Base-by-base conservation (phyloP, 1,140 invertebrate genomes). In the Neodiprion pinetum region DNA sequence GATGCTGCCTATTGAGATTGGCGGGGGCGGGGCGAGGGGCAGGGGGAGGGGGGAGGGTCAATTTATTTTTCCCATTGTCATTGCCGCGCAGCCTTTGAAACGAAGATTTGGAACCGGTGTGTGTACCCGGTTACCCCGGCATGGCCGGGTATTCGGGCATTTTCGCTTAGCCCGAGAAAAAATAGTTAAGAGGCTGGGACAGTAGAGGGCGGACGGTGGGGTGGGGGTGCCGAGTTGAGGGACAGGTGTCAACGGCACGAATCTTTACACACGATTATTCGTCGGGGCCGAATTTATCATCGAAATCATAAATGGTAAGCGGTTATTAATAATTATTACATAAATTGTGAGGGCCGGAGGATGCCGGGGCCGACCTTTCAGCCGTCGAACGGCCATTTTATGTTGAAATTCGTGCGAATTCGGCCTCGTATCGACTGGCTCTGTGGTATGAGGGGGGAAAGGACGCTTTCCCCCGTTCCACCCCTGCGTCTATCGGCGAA, bases 151-250 rank as follows among this genome's bases (percentile, higher is more conserved):
- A 82, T 84, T 87, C 84, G 84, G 82, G 81, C 72, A 86, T 84
- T 86, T 86, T 86, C 85, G 83, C 78, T 80, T 80, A 75, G 68
- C 53, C 28, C 53, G 84, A 85, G 85, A 87, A 87, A 87, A 87
- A 86, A 87, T 86, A 87, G 86, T 86, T 86, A 86, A 86, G 86
- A 86, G 86, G 81, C 84, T 81, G 84, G 80, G 77, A 85, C 83
- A 85, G 84, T 85, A 85, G 85, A 87, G 86, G 85, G 86, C 85
- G 80, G 80, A 85, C 81, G 81, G 77, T 78, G 85, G 83, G 85
- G 86, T 84, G 85, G 85, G 84, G 86, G 85, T 50, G 74, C 79
- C 80, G 82, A 84, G 83, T 85, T 84, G 83, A 84, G 82, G 80
- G 85, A 87, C 85, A 87, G 86, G 86, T 87, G 86, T 87, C 86